Evolutionary conservation across 2,888 invertebrate genomes (phyloP).

Genomic region (Amphipoea oculea): DNA sequence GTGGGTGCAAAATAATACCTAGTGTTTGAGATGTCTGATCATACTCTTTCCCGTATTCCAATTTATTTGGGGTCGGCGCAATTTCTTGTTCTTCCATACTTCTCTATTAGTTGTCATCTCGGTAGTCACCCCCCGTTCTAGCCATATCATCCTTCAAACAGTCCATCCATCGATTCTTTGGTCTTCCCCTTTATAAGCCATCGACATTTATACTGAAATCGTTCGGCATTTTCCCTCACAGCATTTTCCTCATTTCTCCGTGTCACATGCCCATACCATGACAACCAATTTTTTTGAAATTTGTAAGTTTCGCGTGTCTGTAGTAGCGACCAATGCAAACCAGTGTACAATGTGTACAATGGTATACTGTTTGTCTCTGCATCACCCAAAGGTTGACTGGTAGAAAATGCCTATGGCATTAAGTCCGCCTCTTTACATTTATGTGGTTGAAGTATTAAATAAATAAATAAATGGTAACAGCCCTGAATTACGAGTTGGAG

Average conservation of each 20-base stretch:
- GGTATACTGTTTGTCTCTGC: too few species aligned
- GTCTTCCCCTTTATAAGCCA: not conserved
- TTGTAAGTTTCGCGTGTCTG: not conserved
- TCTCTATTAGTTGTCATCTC: not conserved
- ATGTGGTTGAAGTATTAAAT: too few species aligned
- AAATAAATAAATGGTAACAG: too few species aligned
- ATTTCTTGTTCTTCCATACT: not conserved
- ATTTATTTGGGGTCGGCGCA: not conserved
- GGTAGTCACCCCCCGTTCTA: not conserved
- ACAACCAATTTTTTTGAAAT: not conserved
- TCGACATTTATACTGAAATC: not conserved
- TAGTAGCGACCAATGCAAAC: too few species aligned
- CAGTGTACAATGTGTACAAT: too few species aligned
- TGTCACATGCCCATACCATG: not conserved
- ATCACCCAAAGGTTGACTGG: too few species aligned
- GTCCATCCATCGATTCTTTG: not conserved
- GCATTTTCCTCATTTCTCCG: not conserved
- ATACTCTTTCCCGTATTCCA: not conserved
- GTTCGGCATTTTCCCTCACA: not conserved
- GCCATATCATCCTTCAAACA: not conserved
- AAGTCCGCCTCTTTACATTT: too few species aligned
- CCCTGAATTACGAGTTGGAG: too few species aligned
- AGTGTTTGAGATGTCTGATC: not conserved
- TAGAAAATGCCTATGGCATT: too few species aligned
- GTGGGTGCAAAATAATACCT: too few species aligned